phyloP scores from a whole-genome alignment of 2,888 invertebrate species.

The Octonoba sinensis region DNA sequence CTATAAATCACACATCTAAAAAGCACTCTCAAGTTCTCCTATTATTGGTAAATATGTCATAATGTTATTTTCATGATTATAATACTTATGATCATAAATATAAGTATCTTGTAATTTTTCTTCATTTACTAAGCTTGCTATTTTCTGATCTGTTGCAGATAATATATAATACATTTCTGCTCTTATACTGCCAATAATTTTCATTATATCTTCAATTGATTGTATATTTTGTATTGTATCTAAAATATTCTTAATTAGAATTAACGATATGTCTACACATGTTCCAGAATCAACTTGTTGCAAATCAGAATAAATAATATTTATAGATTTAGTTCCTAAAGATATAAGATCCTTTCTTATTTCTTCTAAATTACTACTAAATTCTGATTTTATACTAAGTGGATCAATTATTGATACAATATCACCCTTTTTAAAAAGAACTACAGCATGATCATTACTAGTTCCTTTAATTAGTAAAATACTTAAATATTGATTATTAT shows the following conservation, averaged over 20 bases:
- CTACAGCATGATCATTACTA: constrained; percentile 3
- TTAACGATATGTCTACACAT: constrained; percentile 16
- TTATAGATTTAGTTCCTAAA: constrained; percentile 9
- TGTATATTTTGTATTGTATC: constrained; percentile 15
- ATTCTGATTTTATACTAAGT: constrained; percentile 9
- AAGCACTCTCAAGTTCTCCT: no score
- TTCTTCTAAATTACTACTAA: constrained; percentile 3
- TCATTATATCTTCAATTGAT: constrained; percentile 23
- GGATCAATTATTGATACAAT: constrained; percentile 13
- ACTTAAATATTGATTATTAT: constrained; percentile 14
- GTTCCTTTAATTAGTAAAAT: constrained; percentile 13
- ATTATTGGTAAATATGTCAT: no score
- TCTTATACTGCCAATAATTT: constrained; percentile 23
- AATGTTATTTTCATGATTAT: no score
- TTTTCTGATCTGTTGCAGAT: no score
- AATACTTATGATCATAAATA: no score
- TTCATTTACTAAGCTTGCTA: no score
- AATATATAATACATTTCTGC: no score
- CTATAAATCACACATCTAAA: no score
- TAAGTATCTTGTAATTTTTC: no score
- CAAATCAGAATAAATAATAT: constrained; percentile 12
- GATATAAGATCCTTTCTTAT: constrained; percentile 10
- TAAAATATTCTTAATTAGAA: constrained; percentile 23
- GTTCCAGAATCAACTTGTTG: constrained; percentile 7
- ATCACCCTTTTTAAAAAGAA: constrained; percentile 12